A percentile compares a stretch with the other conserved stretches of the same genome.
Conservation (phyloP, 2,888 invertebrate genomes). For the Timema cristinae region DNA sequence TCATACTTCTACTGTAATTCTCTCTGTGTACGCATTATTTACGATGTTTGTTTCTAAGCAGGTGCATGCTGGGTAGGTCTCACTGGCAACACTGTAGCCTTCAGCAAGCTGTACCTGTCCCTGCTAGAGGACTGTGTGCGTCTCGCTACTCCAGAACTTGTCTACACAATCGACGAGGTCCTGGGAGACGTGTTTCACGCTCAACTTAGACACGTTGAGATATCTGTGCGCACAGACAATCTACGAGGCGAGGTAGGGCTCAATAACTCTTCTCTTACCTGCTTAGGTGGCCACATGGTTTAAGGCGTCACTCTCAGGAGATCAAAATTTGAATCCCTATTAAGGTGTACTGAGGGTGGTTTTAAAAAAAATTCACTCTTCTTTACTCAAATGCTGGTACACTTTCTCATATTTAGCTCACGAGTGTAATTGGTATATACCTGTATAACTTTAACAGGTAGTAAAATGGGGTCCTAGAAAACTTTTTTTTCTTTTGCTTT, state of each 20-base stretch:
- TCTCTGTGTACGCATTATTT: neutral
- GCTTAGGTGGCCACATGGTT: too few relatives aligned
- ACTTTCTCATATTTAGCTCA: too few relatives aligned
- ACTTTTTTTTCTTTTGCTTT: too few relatives aligned
- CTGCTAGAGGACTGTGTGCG: conserved; percentile 73
- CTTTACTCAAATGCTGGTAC: too few relatives aligned
- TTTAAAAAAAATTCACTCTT: too few relatives aligned
- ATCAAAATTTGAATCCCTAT: too few relatives aligned
- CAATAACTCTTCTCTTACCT: too few relatives aligned
- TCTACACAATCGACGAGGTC: conserved; percentile 67
- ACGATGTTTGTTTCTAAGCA: conserved; percentile 37
- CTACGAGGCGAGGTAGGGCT: conserved; percentile 50
- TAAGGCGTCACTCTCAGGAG: too few relatives aligned
- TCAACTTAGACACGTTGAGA: conserved; percentile 62
- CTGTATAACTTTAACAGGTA: too few relatives aligned
- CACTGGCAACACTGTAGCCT: conserved; percentile 75
- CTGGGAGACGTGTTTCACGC: conserved; percentile 69
- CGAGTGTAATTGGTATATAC: too few relatives aligned
- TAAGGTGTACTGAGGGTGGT: too few relatives aligned
- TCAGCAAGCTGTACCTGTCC: conserved; percentile 69
- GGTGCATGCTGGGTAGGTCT: conserved; percentile 69
- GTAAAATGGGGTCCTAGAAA: too few relatives aligned
- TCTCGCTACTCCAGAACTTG: conserved; percentile 69
- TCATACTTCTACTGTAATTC: neutral
- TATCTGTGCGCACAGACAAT: conserved; percentile 53